These are phyloP conservation scores for Colletes gigas DNA, from an alignment of 1,140 invertebrate species.

Conservation along the genomic window DNA sequence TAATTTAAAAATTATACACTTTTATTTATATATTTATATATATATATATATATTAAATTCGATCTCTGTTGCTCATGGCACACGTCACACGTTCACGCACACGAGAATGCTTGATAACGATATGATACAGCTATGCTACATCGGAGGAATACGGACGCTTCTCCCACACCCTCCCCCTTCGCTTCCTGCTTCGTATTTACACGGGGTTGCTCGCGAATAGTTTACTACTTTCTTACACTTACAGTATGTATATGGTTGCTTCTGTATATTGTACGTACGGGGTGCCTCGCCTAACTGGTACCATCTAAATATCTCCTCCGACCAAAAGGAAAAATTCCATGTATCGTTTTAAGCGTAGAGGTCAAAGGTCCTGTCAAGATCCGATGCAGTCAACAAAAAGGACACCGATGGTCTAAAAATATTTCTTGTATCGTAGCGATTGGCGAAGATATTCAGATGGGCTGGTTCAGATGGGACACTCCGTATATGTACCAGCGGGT, in stretches of 20 bases:
- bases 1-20: constrained; percentile 68
- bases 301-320: too few relatives aligned
- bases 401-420: too few relatives aligned
- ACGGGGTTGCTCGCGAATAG: constrained; percentile 58
- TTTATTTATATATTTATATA: constrained; percentile 1
- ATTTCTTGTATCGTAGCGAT: too few relatives aligned
- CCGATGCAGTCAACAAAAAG: too few relatives aligned
- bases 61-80: constrained; percentile 23
- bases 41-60: constrained; percentile 55
- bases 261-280: constrained; percentile 43
- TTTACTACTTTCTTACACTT: constrained; percentile 58
- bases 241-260: constrained; percentile 46
- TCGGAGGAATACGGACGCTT: constrained; percentile 28
- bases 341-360: too few relatives aligned
- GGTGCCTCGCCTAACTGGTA: constrained; percentile 9
- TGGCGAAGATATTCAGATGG: too few relatives aligned
- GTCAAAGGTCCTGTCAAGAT: too few relatives aligned
- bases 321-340: too few relatives aligned
- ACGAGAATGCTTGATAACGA: constrained; percentile 63
- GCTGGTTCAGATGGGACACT: too few relatives aligned
- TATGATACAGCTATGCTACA: constrained; percentile 72
- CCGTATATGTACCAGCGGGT: too few relatives aligned
- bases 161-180: neutral
- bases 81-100: constrained; percentile 22
- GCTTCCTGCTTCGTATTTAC: constrained; percentile 62